phyloP scores from a whole-genome alignment of 2,797 vertebrate species.

The Scolopax rusticola region DNA sequence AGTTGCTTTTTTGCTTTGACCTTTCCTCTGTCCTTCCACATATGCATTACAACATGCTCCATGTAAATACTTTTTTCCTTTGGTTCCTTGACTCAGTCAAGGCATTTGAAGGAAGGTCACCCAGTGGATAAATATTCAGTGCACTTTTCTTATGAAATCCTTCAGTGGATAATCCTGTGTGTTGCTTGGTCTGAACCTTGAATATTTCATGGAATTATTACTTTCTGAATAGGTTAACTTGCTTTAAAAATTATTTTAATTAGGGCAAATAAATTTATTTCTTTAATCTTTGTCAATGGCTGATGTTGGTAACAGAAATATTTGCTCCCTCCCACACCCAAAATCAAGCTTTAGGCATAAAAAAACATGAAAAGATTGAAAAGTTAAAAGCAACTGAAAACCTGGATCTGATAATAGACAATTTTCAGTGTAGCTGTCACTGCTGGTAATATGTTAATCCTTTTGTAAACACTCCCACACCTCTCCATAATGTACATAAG shows the following conservation, averaged over 20 bases:
- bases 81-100: neutral
- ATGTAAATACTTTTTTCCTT: neutral
- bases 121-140: neutral
- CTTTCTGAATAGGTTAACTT: neutral
- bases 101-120: neutral
- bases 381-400: slow-evolving; percentile 23
- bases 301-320: neutral
- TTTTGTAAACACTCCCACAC: slow-evolving; percentile 4
- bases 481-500: neutral
- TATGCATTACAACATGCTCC: neutral
- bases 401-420: neutral
- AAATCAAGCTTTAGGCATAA: neutral
- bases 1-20: neutral
- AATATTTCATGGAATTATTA: neutral
- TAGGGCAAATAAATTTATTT: neutral
- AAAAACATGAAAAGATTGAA: neutral
- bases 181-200: neutral
- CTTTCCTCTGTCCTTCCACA: neutral
- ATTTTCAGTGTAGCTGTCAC: neutral
- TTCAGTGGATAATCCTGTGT: neutral
- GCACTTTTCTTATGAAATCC: neutral
- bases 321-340: neutral
- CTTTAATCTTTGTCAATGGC: neutral
- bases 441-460: neutral
- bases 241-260: neutral